These are phyloP conservation scores for Orthonychiurus folsomi DNA, from an alignment of 2,888 invertebrate genomes.

Conservation along the genomic window DNA sequence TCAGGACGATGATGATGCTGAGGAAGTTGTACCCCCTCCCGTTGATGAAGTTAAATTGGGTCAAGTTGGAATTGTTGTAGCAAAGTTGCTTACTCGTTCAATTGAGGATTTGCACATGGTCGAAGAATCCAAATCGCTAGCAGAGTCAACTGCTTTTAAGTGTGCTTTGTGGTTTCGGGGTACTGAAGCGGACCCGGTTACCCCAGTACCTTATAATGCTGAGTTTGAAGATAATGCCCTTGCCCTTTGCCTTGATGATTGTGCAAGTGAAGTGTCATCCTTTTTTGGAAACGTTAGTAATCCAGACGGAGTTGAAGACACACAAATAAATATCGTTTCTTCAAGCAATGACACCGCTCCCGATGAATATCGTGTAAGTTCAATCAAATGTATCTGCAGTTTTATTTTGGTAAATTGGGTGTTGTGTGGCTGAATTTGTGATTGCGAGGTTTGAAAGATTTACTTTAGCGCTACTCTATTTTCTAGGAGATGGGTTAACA, in stretches of 20 bases:
- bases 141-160: conserved; percentile 15
- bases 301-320: conserved; percentile 19
- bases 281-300: conserved; percentile 31
- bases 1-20: background rate
- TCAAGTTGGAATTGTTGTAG: conserved; percentile 11
- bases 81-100: background rate
- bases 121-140: background rate
- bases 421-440: too few relatives aligned
- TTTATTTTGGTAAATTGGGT: too few relatives aligned
- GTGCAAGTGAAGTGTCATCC: conserved; percentile 20
- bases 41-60: conserved; percentile 15
- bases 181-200: conserved; percentile 17
- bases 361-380: conserved; percentile 40
- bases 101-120: too few relatives aligned
- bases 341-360: conserved; percentile 19
- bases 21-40: conserved; percentile 17
- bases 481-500: too few relatives aligned
- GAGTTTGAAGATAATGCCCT: conserved; percentile 20
- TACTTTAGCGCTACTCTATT: too few relatives aligned
- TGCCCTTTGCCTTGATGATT: too few relatives aligned
- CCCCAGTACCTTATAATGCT: conserved; percentile 1
- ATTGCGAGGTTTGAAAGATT: too few relatives aligned
- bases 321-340: conserved; percentile 31
- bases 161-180: conserved; percentile 31
- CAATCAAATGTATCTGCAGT: too few relatives aligned